Conservation (phyloP, 2,888 invertebrate species). For the Nymphalis polychloros region DNA sequence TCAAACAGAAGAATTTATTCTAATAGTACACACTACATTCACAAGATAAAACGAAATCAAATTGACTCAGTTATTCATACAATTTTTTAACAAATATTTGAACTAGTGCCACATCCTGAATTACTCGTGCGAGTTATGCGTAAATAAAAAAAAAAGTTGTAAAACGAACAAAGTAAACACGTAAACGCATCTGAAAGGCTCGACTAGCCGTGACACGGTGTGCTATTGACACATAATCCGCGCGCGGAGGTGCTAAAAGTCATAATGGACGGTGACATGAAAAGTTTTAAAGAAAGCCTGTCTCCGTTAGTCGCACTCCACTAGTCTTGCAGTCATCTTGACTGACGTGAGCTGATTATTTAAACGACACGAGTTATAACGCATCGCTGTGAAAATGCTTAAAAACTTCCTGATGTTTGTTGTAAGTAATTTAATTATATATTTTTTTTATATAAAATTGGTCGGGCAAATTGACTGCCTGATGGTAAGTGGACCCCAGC, state of each 20-base stretch:
- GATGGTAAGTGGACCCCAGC: no score
- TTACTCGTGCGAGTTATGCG: neutral
- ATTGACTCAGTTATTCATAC: neutral
- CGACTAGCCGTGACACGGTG: conserved; percentile 54
- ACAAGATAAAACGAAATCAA: no score
- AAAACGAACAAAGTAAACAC: conserved; percentile 15
- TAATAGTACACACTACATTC: no score
- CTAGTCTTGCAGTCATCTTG: conserved; percentile 23
- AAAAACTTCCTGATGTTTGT: conserved; percentile 17
- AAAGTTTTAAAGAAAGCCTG: conserved; percentile 56
- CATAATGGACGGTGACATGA: conserved; percentile 60
- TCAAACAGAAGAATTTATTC: no score
- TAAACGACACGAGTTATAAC: neutral
- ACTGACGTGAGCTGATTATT: neutral
- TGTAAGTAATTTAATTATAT: conserved; percentile 25
- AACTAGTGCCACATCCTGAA: conserved; percentile 3
- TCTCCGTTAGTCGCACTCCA: conserved; percentile 57
- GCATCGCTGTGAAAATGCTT: conserved; percentile 26
- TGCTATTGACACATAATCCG: conserved; percentile 58
- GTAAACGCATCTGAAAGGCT: conserved; percentile 24
- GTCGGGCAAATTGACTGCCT: neutral
- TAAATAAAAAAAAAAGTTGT: neutral
- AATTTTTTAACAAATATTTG: conserved; percentile 18
- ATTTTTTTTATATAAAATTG: neutral
- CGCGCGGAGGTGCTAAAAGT: conserved; percentile 65